Percentiles rank a stretch among this genome's conserved stretches.
Conservation (phyloP, 1,140 invertebrate species). For the Diabrotica undecimpunctata region DNA sequence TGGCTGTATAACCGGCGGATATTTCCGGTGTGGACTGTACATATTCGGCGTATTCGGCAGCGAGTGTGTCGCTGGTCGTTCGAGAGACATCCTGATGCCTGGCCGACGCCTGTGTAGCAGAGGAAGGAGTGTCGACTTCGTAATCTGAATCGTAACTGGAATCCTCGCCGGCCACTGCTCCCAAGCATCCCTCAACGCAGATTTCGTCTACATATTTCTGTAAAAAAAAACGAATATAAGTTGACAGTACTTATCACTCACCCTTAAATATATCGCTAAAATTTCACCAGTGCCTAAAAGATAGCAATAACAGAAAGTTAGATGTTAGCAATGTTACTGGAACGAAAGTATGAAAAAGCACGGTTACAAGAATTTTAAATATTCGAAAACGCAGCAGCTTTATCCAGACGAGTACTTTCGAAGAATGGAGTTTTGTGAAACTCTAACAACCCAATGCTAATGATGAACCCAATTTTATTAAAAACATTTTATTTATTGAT, state of each 20-base stretch:
- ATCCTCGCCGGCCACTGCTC: conserved; percentile 67
- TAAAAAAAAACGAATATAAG: conserved; percentile 33
- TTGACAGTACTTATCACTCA: neutral
- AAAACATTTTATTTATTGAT: too few relatives aligned
- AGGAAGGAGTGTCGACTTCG: conserved; percentile 56
- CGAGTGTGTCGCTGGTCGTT: conserved; percentile 77
- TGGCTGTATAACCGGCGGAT: conserved; percentile 45
- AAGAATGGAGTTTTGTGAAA: too few relatives aligned
- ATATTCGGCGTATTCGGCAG: conserved; percentile 80
- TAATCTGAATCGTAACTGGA: conserved; percentile 85
- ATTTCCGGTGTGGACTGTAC: conserved; percentile 57
- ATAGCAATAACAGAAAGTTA: too few relatives aligned
- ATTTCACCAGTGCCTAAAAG: too few relatives aligned
- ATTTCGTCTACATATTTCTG: conserved; percentile 58
- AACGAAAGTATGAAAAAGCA: too few relatives aligned
- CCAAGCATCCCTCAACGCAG: conserved; percentile 47
- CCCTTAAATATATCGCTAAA: too few relatives aligned
- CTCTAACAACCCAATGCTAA: too few relatives aligned
- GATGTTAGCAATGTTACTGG: too few relatives aligned
- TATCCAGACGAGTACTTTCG: too few relatives aligned
- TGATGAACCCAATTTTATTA: too few relatives aligned
- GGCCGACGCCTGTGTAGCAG: neutral
- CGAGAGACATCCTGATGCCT: conserved; percentile 72
- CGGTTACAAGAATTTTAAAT: too few relatives aligned
- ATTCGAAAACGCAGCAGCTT: too few relatives aligned